Conservation (phyloP, 1,140 invertebrate species). For the Magallana gigas region DNA sequence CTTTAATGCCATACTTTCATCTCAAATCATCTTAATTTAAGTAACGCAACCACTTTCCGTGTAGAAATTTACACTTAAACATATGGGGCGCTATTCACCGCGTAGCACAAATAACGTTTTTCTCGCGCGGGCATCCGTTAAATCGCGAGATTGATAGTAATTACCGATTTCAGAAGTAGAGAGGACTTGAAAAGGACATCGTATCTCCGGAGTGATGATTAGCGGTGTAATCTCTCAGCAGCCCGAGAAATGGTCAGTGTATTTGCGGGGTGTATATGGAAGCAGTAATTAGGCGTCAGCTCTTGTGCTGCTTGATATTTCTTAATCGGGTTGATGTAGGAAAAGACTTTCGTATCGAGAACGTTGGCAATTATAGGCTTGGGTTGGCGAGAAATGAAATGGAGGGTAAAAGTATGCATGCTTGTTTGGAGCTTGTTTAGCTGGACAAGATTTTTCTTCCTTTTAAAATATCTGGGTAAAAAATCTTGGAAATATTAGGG, state of each 20-base stretch:
- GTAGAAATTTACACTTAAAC: slow-evolving; percentile 36
- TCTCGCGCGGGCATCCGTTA: slow-evolving; percentile 33
- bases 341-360: slow-evolving; percentile 3
- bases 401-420: neutral
- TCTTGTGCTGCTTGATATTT: neutral
- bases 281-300: slow-evolving; percentile 7
- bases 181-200: slow-evolving; percentile 20
- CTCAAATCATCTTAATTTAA: slow-evolving; percentile 38
- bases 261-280: slow-evolving; percentile 23
- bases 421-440: neutral
- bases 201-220: slow-evolving; percentile 11
- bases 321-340: slow-evolving; percentile 32
- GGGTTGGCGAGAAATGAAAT: neutral
- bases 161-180: slow-evolving; percentile 27
- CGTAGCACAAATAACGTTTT: slow-evolving; percentile 19
- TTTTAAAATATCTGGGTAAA: too few species aligned
- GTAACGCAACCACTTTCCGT: slow-evolving; percentile 36
- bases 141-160: slow-evolving; percentile 37
- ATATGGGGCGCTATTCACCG: slow-evolving; percentile 9
- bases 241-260: slow-evolving; percentile 6
- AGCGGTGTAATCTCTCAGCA: slow-evolving; percentile 17
- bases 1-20: slow-evolving; percentile 35
- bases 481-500: too few species aligned
- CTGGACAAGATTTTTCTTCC: too few species aligned
- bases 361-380: slow-evolving; percentile 12